These are phyloP conservation scores for Garrulus glandarius DNA, from an alignment of 2,797 vertebrate species.

Conservation along the genomic window DNA sequence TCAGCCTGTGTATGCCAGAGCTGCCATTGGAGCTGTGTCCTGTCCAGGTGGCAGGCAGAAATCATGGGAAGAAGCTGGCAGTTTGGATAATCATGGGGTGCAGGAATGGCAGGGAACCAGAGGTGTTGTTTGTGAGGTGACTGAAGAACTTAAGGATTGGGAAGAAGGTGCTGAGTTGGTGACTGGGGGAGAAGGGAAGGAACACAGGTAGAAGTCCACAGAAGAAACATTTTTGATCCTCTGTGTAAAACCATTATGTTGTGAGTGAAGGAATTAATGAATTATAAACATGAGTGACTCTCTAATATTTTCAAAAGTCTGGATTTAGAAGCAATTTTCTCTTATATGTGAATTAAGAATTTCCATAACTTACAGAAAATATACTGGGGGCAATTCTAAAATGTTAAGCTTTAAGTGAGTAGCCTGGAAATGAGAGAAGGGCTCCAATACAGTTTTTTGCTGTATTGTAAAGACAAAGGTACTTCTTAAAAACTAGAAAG, in stretches of 20 bases:
- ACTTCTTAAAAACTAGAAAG: neutral
- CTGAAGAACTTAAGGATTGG: neutral
- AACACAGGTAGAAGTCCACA: neutral
- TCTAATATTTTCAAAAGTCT: neutral
- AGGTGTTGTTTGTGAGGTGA: neutral
- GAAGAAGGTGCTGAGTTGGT: neutral
- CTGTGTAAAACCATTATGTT: neutral
- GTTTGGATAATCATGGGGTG: fast-evolving
- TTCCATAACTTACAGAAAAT: neutral
- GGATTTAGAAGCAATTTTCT: neutral
- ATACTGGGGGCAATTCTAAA: neutral
- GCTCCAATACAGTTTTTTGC: neutral
- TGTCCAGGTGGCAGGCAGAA: neutral
- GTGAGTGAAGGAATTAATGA: neutral
- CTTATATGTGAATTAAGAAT: neutral
- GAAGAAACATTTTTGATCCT: neutral
- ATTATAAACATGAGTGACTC: neutral
- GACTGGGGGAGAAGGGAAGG: neutral
- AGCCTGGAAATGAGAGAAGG: neutral
- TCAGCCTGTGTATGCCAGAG: neutral
- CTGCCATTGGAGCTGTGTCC: neutral
- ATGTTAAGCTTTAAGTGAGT: neutral
- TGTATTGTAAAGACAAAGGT: neutral
- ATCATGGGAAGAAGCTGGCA: neutral
- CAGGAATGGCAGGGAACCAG: neutral